phyloP scores from a whole-genome alignment of 2,888 invertebrate genomes.

The Drosophila lutescens region DNA sequence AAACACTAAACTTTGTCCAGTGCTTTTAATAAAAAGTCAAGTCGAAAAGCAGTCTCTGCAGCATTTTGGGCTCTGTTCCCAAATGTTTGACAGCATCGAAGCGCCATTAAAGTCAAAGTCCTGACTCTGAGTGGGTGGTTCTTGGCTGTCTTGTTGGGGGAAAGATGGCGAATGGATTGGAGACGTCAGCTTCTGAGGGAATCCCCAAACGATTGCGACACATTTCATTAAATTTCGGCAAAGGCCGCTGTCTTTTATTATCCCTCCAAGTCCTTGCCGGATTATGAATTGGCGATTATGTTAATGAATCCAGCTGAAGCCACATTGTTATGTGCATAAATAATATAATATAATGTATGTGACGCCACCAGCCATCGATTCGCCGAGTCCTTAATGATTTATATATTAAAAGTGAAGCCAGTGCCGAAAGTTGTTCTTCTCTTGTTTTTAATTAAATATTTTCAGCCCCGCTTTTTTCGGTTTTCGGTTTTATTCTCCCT shows the following conservation, averaged over 20 bases:
- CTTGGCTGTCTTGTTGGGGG: background rate
- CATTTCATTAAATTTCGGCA: conserved; percentile 35
- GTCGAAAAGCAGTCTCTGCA: background rate
- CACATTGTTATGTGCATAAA: conserved; percentile 55
- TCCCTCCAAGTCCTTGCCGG: conserved; percentile 50
- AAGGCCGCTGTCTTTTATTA: conserved; percentile 17
- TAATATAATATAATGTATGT: conserved; percentile 38
- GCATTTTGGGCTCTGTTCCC: conserved; percentile 4
- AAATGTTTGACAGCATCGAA: conserved; percentile 11
- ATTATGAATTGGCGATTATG: conserved; percentile 78
- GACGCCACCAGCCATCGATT: conserved; percentile 1
- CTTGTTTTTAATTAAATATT: conserved; percentile 69
- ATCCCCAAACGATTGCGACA: conserved; percentile 17
- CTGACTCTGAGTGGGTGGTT: conserved; percentile 7
- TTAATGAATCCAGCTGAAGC: conserved; percentile 56
- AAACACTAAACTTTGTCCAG: conserved; percentile 7
- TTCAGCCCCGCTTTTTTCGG: conserved; percentile 16
- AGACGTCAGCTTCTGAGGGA: background rate
- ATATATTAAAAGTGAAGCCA: conserved; percentile 6
- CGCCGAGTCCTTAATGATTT: conserved; percentile 8
- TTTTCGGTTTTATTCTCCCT: conserved; percentile 4
- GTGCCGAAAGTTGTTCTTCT: background rate
- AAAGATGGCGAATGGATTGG: background rate
- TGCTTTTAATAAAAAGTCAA: conserved; percentile 18
- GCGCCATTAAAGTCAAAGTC: conserved; percentile 56